These are phyloP conservation scores for Aphidius ervi DNA, from an alignment of 1,140 invertebrate genomes.

Conservation along the genomic window DNA sequence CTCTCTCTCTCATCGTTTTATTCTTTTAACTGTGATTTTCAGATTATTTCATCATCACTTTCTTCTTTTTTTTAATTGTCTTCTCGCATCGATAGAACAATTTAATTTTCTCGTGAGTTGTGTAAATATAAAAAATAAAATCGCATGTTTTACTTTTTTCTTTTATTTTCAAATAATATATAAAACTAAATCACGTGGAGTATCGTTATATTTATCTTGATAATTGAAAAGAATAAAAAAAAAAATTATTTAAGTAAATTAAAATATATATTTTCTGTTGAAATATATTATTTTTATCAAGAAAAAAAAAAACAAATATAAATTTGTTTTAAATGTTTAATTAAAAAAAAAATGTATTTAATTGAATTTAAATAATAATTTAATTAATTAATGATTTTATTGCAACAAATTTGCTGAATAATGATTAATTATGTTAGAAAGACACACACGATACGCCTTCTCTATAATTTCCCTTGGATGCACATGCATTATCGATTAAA, in stretches of 20 bases:
- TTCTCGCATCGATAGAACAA: conserved; percentile 1
- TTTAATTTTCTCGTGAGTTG: neutral
- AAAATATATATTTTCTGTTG: too few relatives aligned
- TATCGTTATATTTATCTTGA: too few relatives aligned
- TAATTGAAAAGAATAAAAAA: too few relatives aligned
- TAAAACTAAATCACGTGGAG: too few relatives aligned
- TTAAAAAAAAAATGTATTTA: too few relatives aligned
- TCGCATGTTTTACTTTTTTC: too few relatives aligned
- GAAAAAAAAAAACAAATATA: too few relatives aligned
- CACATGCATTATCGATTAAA: conserved; percentile 9
- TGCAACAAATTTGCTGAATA: neutral
- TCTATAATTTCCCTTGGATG: neutral
- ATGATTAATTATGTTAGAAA: neutral
- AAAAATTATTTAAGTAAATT: too few relatives aligned
- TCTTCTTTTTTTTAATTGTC: conserved; percentile 24
- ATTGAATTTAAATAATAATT: too few relatives aligned
- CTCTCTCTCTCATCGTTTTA: conserved; percentile 20
- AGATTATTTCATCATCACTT: conserved; percentile 27
- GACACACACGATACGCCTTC: neutral
- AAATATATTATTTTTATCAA: too few relatives aligned
- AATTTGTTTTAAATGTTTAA: too few relatives aligned
- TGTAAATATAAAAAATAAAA: conserved; percentile 7
- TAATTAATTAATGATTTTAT: neutral
- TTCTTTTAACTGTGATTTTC: conserved; percentile 5
- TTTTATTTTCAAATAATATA: too few relatives aligned